Percentiles rank a stretch among this genome's conserved stretches.
phyloP scores from a whole-genome alignment of 1,140 invertebrate genomes.

The Coptotermes formosanus region DNA sequence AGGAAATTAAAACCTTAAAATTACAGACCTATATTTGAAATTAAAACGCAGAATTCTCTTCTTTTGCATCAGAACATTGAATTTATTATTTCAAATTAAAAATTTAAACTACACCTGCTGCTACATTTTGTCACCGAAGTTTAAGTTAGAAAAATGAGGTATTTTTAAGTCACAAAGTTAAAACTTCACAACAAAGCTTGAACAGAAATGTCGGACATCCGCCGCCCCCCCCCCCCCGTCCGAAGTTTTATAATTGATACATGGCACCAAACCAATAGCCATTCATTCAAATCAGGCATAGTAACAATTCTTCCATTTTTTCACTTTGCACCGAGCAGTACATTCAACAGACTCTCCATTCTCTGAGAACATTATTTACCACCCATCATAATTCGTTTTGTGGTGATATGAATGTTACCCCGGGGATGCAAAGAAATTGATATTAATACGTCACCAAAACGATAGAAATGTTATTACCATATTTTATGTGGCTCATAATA shows the following conservation, averaged over 20 bases:
- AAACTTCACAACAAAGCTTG: not conserved
- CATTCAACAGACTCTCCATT: not conserved
- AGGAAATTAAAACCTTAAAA: too few species aligned
- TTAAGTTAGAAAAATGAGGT: too few species aligned
- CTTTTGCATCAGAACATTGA: too few species aligned
- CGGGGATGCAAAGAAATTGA: slow-evolving; percentile 9
- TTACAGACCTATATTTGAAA: too few species aligned
- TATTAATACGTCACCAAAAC: slow-evolving; percentile 14
- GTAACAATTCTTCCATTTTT: slow-evolving; percentile 3
- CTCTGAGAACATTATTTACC: not conserved
- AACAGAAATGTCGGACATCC: not conserved
- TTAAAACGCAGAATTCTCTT: too few species aligned
- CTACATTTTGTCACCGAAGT: too few species aligned
- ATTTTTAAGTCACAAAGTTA: too few species aligned
- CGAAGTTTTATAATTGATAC: not conserved
- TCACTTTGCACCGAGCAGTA: not conserved
- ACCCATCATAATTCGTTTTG: not conserved
- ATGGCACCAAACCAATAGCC: slow-evolving; percentile 4
- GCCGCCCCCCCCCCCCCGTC: too few species aligned
- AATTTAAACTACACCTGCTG: too few species aligned
- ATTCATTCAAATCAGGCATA: not conserved
- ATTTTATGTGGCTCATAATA: not conserved
- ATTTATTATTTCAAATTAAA: too few species aligned
- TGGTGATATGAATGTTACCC: not conserved
- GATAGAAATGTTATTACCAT: slow-evolving; percentile 19